phyloP scores from a whole-genome alignment of 2,113 vertebrate species.

The Dromaius novaehollandiae region DNA sequence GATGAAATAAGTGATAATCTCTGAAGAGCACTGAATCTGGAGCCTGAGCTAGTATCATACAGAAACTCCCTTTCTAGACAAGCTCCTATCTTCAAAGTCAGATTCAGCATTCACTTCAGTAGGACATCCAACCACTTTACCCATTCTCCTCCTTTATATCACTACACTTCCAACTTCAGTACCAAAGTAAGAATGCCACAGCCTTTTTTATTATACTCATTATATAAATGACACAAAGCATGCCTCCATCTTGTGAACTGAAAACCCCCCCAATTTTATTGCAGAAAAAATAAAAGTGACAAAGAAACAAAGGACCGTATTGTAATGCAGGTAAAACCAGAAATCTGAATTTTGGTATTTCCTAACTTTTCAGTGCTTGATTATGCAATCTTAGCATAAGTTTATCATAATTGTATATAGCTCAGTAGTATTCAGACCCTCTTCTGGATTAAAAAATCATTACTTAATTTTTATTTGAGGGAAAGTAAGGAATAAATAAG shows the following conservation, averaged over 20 bases:
- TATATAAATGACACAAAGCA: not conserved
- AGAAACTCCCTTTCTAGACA: not conserved
- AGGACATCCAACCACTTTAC: not conserved
- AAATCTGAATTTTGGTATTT: not conserved
- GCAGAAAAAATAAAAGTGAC: not conserved
- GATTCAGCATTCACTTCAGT: not conserved
- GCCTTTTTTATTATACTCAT: not conserved
- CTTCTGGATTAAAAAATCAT: rapidly evolving
- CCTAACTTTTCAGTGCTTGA: not conserved
- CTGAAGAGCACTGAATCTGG: not conserved
- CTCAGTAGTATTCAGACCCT: not conserved
- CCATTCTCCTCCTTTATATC: not conserved
- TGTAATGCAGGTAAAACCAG: not conserved
- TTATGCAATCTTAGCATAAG: not conserved
- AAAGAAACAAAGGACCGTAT: not conserved
- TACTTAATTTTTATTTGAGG: not conserved
- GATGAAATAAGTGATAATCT: not conserved
- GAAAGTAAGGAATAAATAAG: not conserved
- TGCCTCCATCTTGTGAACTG: not conserved
- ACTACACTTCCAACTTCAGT: not conserved
- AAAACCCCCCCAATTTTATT: not conserved
- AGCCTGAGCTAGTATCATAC: not conserved
- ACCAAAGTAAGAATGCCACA: not conserved
- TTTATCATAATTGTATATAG: not conserved
- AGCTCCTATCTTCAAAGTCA: not conserved